Conservation (phyloP, 2,113 vertebrate genomes). For the Hemicordylus capensis region DNA sequence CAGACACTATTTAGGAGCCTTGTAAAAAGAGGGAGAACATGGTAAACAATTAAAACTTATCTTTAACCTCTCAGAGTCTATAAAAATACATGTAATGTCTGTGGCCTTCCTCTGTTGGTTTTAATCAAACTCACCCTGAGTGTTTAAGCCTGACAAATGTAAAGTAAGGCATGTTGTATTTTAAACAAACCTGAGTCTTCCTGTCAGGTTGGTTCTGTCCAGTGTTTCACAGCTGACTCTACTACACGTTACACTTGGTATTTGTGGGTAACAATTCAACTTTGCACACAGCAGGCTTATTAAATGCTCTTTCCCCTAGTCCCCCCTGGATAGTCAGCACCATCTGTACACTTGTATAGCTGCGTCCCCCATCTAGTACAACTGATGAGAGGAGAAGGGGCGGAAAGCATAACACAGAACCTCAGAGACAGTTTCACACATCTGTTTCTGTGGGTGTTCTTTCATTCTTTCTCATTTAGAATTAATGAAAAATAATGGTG, state of each 20-base stretch:
- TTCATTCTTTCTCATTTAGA: constrained; percentile 80
- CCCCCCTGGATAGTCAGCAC: background rate
- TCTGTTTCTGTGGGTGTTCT: constrained; percentile 77
- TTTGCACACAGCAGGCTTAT: background rate
- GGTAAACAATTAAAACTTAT: background rate
- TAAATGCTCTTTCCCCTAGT: constrained; percentile 16
- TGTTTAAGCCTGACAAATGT: constrained; percentile 1
- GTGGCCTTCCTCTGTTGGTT: background rate
- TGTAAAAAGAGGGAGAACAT: background rate
- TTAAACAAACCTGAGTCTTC: constrained; percentile 4
- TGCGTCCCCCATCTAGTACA: constrained; percentile 2
- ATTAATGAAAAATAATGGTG: constrained; percentile 84
- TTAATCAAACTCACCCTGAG: constrained; percentile 5
- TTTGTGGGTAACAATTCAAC: background rate
- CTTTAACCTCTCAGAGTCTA: background rate
- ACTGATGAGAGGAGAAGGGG: background rate
- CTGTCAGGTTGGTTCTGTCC: background rate
- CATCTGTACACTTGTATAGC: constrained; percentile 28
- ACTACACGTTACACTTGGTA: background rate
- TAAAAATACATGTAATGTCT: background rate
- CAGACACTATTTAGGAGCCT: background rate
- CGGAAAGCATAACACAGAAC: constrained; percentile 34
- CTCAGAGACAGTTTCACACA: constrained; percentile 74
- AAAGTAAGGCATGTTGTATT: background rate
- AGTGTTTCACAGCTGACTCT: background rate